phyloP scores from a whole-genome alignment of 2,797 vertebrate species.

The Sebastes cheni region DNA sequence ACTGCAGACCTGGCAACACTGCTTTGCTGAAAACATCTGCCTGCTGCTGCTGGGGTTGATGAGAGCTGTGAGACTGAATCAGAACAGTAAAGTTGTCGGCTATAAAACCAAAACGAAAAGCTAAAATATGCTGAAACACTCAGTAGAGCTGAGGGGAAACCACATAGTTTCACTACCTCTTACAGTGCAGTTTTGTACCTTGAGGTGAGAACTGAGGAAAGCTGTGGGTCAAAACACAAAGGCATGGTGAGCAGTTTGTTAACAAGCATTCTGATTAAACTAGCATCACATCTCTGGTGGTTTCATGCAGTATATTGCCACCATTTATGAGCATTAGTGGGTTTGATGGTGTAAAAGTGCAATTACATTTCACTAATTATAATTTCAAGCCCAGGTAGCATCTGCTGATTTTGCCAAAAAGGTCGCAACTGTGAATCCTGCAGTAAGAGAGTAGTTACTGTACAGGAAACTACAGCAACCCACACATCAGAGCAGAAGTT shows the following conservation, averaged over 20 bases:
- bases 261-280: conserved; percentile 44
- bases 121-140: background rate
- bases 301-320: conserved; percentile 16
- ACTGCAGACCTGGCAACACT: background rate
- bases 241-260: conserved; percentile 33
- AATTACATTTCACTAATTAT: conserved; percentile 37
- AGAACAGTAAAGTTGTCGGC: background rate
- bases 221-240: background rate
- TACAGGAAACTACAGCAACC: conserved; percentile 57
- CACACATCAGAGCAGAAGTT: conserved; percentile 66
- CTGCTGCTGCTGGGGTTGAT: background rate
- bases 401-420: conserved; percentile 31
- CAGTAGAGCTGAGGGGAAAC: background rate
- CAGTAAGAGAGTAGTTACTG: conserved; percentile 44
- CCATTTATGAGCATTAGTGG: conserved; percentile 16
- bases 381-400: conserved; percentile 49
- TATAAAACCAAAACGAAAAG: background rate
- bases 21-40: background rate
- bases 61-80: background rate
- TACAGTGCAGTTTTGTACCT: background rate
- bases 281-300: conserved; percentile 4
- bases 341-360: conserved; percentile 22
- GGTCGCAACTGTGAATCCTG: conserved; percentile 15
- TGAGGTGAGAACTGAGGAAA: background rate
- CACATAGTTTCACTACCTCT: background rate